Conservation (phyloP, 2,113 vertebrate genomes). For the Austrofundulus limnaeus region DNA sequence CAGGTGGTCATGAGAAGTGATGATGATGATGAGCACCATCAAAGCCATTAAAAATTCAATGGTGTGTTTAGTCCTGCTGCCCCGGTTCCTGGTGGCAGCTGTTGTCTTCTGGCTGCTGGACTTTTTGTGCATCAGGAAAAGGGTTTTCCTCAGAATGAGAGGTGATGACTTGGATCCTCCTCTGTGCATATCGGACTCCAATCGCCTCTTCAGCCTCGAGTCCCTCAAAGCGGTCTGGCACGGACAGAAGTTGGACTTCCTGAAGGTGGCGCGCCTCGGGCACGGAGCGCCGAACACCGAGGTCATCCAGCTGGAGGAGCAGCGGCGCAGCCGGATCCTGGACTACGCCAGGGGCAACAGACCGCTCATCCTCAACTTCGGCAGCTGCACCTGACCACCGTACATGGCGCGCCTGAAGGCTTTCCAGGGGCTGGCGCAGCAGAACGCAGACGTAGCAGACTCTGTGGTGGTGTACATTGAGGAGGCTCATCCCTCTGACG, state of each 20-base stretch:
- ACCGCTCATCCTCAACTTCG: slow-evolving; percentile 95
- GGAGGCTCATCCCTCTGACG: slow-evolving; percentile 96
- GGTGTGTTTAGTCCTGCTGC: slow-evolving; percentile 88
- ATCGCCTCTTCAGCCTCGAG: slow-evolving; percentile 91
- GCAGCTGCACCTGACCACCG: slow-evolving; percentile 99
- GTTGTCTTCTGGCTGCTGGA: slow-evolving; percentile 95
- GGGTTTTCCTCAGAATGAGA: slow-evolving; percentile 79
- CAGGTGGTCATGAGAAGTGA: slow-evolving; percentile 71
- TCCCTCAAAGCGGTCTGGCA: slow-evolving; percentile 96
- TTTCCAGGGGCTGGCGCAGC: slow-evolving; percentile 88
- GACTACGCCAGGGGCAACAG: slow-evolving; percentile 86
- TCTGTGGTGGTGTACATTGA: slow-evolving; percentile 96
- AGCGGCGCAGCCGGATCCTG: slow-evolving; percentile 82
- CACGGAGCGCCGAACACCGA: slow-evolving; percentile 89
- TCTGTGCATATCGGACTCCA: slow-evolving; percentile 92
- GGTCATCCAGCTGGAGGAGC: slow-evolving; percentile 87
- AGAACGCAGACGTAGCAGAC: slow-evolving; percentile 90
- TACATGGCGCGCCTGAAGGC: slow-evolving; percentile 96
- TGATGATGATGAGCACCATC: slow-evolving; percentile 84
- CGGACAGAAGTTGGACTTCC: slow-evolving; percentile 93
- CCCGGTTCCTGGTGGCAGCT: slow-evolving; percentile 91
- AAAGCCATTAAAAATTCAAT: slow-evolving; percentile 87
- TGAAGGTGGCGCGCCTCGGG: slow-evolving; percentile 91
- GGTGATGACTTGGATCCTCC: slow-evolving; percentile 86
- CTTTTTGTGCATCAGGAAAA: slow-evolving; percentile 93